Evolutionary conservation across 53 echinoderm and acorn worm species (phyloP).

Genomic region (Mesocentrotus franciscanus): DNA sequence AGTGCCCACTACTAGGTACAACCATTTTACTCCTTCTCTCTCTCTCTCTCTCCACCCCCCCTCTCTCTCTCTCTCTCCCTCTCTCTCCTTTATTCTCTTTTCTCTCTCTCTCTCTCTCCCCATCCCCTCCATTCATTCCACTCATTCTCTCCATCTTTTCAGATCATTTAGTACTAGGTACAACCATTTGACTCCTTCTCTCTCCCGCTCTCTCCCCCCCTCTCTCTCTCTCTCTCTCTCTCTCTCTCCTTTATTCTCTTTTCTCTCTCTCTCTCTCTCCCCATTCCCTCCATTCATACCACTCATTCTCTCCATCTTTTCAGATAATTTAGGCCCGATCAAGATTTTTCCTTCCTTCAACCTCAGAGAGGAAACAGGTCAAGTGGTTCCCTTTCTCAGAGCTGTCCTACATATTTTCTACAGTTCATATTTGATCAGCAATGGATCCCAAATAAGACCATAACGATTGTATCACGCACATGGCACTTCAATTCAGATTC

Average conservation of each 20-base stretch:
- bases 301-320: background rate
- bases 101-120: background rate
- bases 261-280: background rate
- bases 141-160: background rate
- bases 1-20: too few species aligned
- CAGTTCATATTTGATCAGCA: conserved; percentile 44
- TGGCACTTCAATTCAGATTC: background rate
- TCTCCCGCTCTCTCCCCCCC: background rate
- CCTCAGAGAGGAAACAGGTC: background rate
- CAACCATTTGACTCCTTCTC: too few species aligned
- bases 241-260: background rate
- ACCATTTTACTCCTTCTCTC: too few species aligned
- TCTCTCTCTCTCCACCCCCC: background rate
- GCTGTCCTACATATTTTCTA: conserved; percentile 23
- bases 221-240: background rate
- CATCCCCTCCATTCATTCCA: background rate
- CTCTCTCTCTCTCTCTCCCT: background rate
- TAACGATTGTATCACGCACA: conserved; percentile 1
- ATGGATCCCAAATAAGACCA: background rate
- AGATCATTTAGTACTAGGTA: too few species aligned
- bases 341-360: background rate
- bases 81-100: background rate
- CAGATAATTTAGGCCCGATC: too few species aligned
- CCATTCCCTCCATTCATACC: background rate
- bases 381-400: conserved; percentile 24